A percentile compares a stretch with the other conserved stretches of the same genome.
Evolutionary conservation across 2,113 vertebrate species (phyloP).

Genomic region (Origma solitaria): DNA sequence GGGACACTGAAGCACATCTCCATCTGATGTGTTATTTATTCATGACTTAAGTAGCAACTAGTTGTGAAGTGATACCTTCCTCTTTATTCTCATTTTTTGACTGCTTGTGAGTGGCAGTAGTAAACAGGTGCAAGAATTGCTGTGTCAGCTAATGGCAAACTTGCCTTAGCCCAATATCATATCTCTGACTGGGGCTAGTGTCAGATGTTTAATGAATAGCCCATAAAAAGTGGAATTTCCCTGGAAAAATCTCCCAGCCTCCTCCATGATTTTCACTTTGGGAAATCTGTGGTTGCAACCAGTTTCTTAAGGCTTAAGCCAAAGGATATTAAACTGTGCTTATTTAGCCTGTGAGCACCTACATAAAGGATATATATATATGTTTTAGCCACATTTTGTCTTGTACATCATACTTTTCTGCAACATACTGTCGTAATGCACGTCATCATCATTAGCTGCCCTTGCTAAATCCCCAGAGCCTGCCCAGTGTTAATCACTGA

Average conservation of each 20-base stretch:
- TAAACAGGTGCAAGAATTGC: not conserved
- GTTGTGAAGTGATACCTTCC: not conserved
- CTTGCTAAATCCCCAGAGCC: not conserved
- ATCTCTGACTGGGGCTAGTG: not conserved
- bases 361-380: not conserved
- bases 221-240: not conserved
- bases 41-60: not conserved
- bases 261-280: not conserved
- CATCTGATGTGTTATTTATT: conserved; percentile 9
- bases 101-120: not conserved
- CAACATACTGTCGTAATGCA: not conserved
- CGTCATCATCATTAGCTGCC: fast-evolving
- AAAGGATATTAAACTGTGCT: not conserved
- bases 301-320: not conserved
- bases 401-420: not conserved
- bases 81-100: not conserved
- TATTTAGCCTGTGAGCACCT: not conserved
- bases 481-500: not conserved
- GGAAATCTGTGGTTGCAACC: not conserved
- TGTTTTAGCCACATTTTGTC: not conserved
- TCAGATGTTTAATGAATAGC: not conserved
- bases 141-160: not conserved
- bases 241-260: not conserved
- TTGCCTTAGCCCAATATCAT: not conserved
- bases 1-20: not conserved